Percentiles rank a stretch among this genome's conserved stretches.
These are phyloP conservation scores for Muraenolepis orangiensis DNA, from an alignment of 2,797 vertebrate species.

Conservation along the genomic window DNA sequence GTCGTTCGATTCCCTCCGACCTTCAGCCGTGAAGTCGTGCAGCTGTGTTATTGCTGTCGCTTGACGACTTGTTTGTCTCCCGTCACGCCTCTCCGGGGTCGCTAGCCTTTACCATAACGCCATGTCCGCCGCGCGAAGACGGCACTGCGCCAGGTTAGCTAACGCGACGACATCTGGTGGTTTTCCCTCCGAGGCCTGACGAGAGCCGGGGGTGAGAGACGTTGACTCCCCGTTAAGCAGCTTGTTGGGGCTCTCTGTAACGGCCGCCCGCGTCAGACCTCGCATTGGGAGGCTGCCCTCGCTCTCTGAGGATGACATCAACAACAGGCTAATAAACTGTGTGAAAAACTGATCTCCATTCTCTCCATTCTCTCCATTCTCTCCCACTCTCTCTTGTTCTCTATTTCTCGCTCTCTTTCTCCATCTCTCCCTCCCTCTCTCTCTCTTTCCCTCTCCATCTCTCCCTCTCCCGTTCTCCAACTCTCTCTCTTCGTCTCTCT, in stretches of 20 bases:
- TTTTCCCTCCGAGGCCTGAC: conserved; percentile 37
- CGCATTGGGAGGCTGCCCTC: neutral
- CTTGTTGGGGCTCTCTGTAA: conserved; percentile 58
- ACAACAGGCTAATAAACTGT: conserved; percentile 24
- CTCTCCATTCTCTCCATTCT: too few relatives aligned
- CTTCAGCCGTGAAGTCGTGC: too few relatives aligned
- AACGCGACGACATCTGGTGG: conserved; percentile 67
- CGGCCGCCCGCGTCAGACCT: neutral
- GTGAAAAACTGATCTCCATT: too few relatives aligned
- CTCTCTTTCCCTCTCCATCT: too few relatives aligned
- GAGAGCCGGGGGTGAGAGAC: conserved; percentile 43
- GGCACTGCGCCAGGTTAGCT: conserved; percentile 32
- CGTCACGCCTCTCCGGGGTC: neutral
- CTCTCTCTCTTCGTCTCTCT: too few relatives aligned
- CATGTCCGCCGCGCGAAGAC: neutral
- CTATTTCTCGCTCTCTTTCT: too few relatives aligned
- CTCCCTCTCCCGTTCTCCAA: too few relatives aligned
- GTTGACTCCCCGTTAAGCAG: conserved; percentile 56
- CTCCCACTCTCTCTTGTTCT: too few relatives aligned
- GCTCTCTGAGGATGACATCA: conserved; percentile 33
- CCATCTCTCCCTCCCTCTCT: too few relatives aligned
- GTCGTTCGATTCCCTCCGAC: neutral
- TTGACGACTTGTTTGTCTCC: neutral
- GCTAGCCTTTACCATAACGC: neutral
- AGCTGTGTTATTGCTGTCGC: too few relatives aligned